These are phyloP conservation scores for Brenthis ino DNA, from an alignment of 2,888 invertebrate genomes.

Conservation along the genomic window DNA sequence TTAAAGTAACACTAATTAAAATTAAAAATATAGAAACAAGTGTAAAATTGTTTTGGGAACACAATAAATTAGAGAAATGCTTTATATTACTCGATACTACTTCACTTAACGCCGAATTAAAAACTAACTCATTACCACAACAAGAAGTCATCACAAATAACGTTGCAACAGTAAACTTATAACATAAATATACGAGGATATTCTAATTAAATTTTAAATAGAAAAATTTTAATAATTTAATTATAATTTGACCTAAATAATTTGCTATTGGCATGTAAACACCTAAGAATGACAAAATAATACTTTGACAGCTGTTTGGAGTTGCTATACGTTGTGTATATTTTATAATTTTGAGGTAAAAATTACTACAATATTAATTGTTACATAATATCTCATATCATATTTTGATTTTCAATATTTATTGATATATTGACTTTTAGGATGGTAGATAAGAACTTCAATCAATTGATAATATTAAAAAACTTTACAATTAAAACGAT, in stretches of 20 bases:
- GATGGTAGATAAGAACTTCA: too few species aligned
- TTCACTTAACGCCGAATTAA: constrained; percentile 69
- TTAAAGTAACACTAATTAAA: constrained; percentile 49
- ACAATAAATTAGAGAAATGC: constrained; percentile 58
- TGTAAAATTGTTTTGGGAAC: constrained; percentile 55
- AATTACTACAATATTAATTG: constrained; percentile 1
- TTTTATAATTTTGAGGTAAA: background rate
- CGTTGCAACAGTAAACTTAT: constrained; percentile 41
- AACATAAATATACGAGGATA: constrained; percentile 40
- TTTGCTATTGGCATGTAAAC: constrained; percentile 61
- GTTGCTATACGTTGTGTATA: background rate
- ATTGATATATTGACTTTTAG: too few species aligned
- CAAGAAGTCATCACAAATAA: constrained; percentile 75
- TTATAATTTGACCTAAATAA: constrained; percentile 65
- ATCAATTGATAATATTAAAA: too few species aligned
- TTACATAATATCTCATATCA: too few species aligned
- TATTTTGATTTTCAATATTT: too few species aligned
- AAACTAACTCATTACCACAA: constrained; percentile 72
- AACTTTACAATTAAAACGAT: too few species aligned
- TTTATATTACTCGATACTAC: constrained; percentile 64
- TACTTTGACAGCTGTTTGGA: constrained; percentile 43
- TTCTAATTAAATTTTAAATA: constrained; percentile 35
- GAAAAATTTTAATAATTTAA: constrained; percentile 43
- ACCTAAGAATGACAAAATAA: constrained; percentile 61
- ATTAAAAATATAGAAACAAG: constrained; percentile 53